Evolutionary conservation across 2,888 invertebrate genomes (phyloP), one percentile per base, ranked within the genome.

Genomic region (Drosophila anomalata): DNA sequence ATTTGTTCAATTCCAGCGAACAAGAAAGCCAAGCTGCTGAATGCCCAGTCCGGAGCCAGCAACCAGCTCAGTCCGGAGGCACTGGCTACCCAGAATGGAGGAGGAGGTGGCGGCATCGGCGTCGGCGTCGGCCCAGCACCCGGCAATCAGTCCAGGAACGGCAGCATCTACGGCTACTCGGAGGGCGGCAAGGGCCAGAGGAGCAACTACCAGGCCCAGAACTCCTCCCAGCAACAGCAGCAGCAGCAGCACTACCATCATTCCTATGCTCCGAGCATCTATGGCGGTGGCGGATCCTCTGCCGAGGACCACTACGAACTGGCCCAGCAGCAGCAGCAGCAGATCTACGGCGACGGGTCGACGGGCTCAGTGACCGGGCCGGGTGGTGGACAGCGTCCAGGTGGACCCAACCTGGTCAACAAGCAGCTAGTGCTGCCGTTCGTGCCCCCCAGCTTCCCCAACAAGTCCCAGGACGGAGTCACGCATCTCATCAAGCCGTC

Each of bases 401-500:
- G 90, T 51, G 92, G 92, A 60, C 93, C 93, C 77, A 95, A 95
- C 93, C 93, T 96, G 92, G 95, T 96, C 89, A 96, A 96, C 93
- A 96, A 96, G 92, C 97, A 97, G 92, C 94, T 96, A 90, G 96
- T 95, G 79, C 93, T 97, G 79, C 96, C 97, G 76, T 97, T 98
- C 93, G 95, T 98, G 90, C 97, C 97, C 69, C 97, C 98, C 65
- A 96, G 96, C 92, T 98, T 98, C 93, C 96, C 96, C 59, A 94
- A 94, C 90, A 92, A 93, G 63, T 91, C 92, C 42, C 93, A 93
- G 75, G 94, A 95, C 91, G 95, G 96, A 89, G 94, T 96, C 68
- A 96, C 97, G 92, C 95, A 96, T 69, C 94, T 98, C 78, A 97
- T 98, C 91, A 97, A 97, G 90, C 98, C 97, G 59, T 97, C 97